Evolutionary conservation across 2,113 vertebrate species (phyloP).

Genomic region (Ibidorhyncha struthersii): DNA sequence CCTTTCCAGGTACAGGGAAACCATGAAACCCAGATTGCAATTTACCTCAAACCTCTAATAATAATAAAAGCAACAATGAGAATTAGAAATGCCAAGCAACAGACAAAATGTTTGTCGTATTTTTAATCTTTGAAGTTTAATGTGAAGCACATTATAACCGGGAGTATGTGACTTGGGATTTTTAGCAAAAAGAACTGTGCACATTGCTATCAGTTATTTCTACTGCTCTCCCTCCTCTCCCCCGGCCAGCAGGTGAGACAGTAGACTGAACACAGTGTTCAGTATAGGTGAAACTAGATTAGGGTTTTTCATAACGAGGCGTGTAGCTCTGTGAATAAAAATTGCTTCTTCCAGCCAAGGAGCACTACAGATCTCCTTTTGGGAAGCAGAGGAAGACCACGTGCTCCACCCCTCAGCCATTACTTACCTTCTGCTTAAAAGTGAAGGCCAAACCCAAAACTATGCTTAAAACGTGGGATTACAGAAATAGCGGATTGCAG

Average conservation of each 20-base stretch:
- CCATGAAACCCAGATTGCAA: background rate
- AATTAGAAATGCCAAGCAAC: background rate
- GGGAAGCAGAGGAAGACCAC: background rate
- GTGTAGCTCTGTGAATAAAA: background rate
- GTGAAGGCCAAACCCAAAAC: background rate
- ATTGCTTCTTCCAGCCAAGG: background rate
- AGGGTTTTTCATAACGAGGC: background rate
- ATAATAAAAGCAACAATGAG: background rate
- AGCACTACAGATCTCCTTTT: background rate
- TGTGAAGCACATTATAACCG: background rate
- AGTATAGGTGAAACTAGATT: background rate
- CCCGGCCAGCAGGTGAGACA: background rate
- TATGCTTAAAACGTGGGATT: background rate
- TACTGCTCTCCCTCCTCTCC: background rate
- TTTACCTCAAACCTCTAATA: background rate
- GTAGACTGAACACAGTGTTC: background rate
- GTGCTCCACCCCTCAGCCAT: background rate
- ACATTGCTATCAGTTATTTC: rapidly evolving
- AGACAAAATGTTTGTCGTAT: background rate
- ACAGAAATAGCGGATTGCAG: background rate
- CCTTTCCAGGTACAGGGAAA: background rate
- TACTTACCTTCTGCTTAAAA: background rate
- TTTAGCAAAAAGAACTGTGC: background rate
- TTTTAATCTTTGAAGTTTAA: background rate
- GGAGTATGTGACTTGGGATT: background rate